Evolutionary conservation across 2,888 invertebrate species (phyloP), one percentile per base, ranked within the genome.

Genomic region (Gastracanthus pulcherrimus): DNA sequence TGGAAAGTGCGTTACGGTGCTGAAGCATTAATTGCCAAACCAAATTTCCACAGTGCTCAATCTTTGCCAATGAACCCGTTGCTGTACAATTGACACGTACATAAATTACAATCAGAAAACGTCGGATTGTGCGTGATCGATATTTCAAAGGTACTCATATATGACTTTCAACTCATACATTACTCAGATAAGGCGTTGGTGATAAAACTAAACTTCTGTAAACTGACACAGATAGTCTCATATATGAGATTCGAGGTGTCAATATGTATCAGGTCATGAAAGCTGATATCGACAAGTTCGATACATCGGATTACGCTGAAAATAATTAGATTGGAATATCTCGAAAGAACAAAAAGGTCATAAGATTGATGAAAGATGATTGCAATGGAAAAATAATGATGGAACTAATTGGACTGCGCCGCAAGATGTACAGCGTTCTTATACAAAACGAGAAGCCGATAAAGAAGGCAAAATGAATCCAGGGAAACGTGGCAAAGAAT

Each of bases 311-410:
- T n/a, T n/a, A n/a, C n/a, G n/a, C n/a, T n/a, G n/a, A 23, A 0
- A 60, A 82, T 29, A 85, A 86, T 80, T 11, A 45, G 0, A 82
- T 83, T 69, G 64, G 60, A 19, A 75, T 85, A 13, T 81, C 82
- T 1, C 55, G 51, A 34, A 48, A n/a, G 0, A 84, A 84, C 78
- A 82, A 84, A 62, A 89, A 89, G 84, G 82, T 87, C 5, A 31
- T 88, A 3, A 88, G 89, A 3, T 69, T 89, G 51, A 87, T 90
- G 86, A 89, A 90, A 82, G 89, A 89, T 83, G 89, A 89, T 77
- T 84, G 83, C 34, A 84, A 83, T 31, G 88, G 87, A 4, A 75
- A 83, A 77, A 84, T 87, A 6, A 87, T 89, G 83, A 85, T 81
- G 0, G 87, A 89, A 80, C 90, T 88, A 64, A 31, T 83, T 11